These are phyloP conservation scores for Epinephelus coioides DNA, from an alignment of 2,797 vertebrate species.

Conservation along the genomic window DNA sequence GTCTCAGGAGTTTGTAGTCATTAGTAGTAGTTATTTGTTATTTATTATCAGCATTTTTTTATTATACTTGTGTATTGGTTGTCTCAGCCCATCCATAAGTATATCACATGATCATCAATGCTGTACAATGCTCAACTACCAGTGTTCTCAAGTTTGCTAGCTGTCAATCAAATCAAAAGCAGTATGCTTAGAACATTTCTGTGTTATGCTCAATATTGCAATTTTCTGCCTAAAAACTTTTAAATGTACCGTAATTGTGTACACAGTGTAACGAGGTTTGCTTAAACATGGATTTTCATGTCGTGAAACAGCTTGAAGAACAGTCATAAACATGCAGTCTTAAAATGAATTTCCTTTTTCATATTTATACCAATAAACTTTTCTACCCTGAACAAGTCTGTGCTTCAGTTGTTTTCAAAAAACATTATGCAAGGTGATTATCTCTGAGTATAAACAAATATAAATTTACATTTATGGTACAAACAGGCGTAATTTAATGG, in stretches of 20 bases:
- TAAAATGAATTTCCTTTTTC: constrained; percentile 79
- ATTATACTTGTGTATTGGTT: constrained; percentile 67
- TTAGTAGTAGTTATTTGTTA: constrained; percentile 69
- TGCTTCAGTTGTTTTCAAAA: background rate
- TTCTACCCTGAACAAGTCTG: constrained; percentile 70
- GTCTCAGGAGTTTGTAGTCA: constrained; percentile 84
- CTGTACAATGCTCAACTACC: constrained; percentile 72
- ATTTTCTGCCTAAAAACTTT: constrained; percentile 66
- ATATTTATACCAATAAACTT: constrained; percentile 87
- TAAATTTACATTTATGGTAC: background rate
- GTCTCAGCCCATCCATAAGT: constrained; percentile 40
- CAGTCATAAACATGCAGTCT: constrained; percentile 77
- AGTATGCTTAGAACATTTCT: constrained; percentile 78
- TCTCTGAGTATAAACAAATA: background rate
- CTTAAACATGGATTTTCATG: constrained; percentile 72
- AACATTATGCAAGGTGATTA: background rate
- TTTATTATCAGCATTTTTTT: constrained; percentile 79
- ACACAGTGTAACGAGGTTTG: constrained; percentile 74
- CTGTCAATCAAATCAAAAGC: constrained; percentile 86
- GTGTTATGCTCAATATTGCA: constrained; percentile 68
- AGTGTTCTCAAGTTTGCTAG: constrained; percentile 82
- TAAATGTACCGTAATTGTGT: constrained; percentile 71
- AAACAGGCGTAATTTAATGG: too few species aligned
- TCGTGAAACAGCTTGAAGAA: constrained; percentile 70
- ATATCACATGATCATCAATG: constrained; percentile 65